phyloP scores from a whole-genome alignment of 2,888 invertebrate genomes.

The Mantis religiosa region DNA sequence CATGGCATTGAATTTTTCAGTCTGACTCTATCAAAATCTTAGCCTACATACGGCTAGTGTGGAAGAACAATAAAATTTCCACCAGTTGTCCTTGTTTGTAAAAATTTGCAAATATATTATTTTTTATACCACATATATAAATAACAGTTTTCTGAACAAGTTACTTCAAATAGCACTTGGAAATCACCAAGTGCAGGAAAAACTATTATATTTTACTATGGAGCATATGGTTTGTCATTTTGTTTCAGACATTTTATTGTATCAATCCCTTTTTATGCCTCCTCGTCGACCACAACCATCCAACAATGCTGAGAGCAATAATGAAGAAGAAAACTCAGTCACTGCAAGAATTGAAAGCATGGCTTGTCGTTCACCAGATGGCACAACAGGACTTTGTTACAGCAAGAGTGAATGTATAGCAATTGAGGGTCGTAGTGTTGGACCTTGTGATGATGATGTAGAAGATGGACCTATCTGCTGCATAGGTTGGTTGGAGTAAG shows the following conservation, averaged over 20 bases:
- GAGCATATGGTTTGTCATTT: not conserved
- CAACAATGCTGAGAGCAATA: not conserved
- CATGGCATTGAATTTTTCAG: no score
- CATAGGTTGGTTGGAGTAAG: not conserved
- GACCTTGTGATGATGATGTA: slow-evolving; percentile 19
- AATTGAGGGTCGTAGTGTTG: slow-evolving; percentile 17
- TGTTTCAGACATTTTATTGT: slow-evolving; percentile 5
- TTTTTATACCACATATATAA: no score
- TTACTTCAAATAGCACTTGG: no score
- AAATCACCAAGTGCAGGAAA: no score
- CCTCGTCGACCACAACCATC: not conserved
- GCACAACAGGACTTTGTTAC: slow-evolving; percentile 24
- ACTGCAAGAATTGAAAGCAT: slow-evolving; percentile 4
- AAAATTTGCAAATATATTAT: no score
- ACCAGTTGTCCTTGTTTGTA: no score
- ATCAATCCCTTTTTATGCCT: slow-evolving; percentile 7
- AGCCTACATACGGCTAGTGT: no score
- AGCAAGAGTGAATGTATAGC: slow-evolving; percentile 15
- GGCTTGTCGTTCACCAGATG: slow-evolving; percentile 17
- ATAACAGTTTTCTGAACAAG: no score
- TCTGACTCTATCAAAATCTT: no score
- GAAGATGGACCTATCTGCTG: slow-evolving; percentile 20
- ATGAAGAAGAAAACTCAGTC: not conserved
- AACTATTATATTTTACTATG: no score
- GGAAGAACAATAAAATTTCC: no score